Evolutionary conservation across 2,797 vertebrate genomes (phyloP).

Genomic region (Falco biarmicus): DNA sequence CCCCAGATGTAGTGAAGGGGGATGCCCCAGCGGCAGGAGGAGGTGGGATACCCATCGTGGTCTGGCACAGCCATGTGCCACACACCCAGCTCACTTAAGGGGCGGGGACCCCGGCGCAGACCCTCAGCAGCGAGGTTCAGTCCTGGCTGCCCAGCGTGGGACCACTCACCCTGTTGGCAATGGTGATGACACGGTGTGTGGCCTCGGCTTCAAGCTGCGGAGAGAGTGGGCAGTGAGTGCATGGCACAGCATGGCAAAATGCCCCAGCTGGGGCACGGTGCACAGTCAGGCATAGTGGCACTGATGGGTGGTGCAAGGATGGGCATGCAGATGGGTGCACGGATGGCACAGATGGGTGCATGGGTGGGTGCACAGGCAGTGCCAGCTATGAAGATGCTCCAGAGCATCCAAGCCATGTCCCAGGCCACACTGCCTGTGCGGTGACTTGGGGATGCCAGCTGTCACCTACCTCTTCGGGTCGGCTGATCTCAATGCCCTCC

Average conservation of each 20-base stretch:
- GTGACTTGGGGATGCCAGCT: rapidly evolving
- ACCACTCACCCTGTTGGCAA: slow-evolving; percentile 91
- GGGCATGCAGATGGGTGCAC: neutral
- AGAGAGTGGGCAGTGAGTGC: neutral
- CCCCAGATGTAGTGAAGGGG: too few relatives aligned
- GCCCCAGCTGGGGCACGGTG: neutral
- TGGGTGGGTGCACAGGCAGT: too few relatives aligned
- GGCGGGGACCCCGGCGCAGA: neutral
- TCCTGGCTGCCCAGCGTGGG: neutral
- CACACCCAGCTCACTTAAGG: neutral
- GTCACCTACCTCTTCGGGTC: slow-evolving; percentile 90
- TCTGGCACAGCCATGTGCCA: neutral
- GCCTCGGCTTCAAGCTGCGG: slow-evolving; percentile 93
- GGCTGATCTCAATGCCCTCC: slow-evolving; percentile 96
- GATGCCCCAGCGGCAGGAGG: neutral
- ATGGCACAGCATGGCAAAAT: rapidly evolving
- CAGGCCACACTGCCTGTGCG: rapidly evolving
- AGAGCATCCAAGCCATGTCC: neutral
- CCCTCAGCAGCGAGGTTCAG: neutral
- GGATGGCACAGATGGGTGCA: neutral
- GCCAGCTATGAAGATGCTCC: rapidly evolving
- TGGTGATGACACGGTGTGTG: slow-evolving; percentile 92
- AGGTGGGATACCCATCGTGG: neutral
- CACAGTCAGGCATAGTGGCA: neutral
- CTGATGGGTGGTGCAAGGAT: neutral